Base-by-base conservation (phyloP, 64 coral and sea anemone species). In the Montipora efflorescens region DNA sequence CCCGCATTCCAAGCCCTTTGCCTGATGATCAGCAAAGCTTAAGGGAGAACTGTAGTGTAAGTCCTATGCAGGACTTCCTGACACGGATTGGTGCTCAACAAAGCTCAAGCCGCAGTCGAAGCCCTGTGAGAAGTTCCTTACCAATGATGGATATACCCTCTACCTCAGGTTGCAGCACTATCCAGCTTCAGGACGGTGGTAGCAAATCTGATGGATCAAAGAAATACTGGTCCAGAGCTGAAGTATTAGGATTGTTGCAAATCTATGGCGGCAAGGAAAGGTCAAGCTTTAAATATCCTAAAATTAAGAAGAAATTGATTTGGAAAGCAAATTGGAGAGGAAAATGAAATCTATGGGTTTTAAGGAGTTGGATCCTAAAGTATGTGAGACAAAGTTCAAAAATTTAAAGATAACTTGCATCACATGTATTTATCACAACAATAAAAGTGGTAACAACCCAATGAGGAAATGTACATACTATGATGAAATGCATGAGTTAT, bases 261-360 rank as follows among this genome's bases (percentile, higher is more conserved):
- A 76, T 18, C 8, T 76, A 76, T 13, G 25, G 73, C 36, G 25
- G 74, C 36, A 23, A 76, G 36, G 46, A 76, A 76, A 45, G 0
- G 74, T 23, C 8, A 76, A 76, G 74, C 74, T 76, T 76, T 46
- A 76, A 45, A 13, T 36, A 76, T 76, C 23, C 74, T 76, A 76
- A 76, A 76, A 76, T 45, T 13, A 76, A 76, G 10, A 76, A 76
- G 11, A 76, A 45, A 76, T 12, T 76, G 9, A 76, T 76, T 76
- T 76, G 74, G 74, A 36, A 76, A 8, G 25, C 36, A 76, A 76
- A 76, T 76, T 44, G 74, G 7, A 45, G 25, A 36, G 7, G 46
- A 8, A 4, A 75, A 75, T 75, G 73, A 75, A 75, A 43, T 75
- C 73, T 12, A 75, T 12, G 25, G 73, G 25, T 45, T 75, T 75